These are phyloP conservation scores for Umimayanthus chanpuru DNA, from an alignment of 92 coral and sea anemone species.

Conservation along the genomic window DNA sequence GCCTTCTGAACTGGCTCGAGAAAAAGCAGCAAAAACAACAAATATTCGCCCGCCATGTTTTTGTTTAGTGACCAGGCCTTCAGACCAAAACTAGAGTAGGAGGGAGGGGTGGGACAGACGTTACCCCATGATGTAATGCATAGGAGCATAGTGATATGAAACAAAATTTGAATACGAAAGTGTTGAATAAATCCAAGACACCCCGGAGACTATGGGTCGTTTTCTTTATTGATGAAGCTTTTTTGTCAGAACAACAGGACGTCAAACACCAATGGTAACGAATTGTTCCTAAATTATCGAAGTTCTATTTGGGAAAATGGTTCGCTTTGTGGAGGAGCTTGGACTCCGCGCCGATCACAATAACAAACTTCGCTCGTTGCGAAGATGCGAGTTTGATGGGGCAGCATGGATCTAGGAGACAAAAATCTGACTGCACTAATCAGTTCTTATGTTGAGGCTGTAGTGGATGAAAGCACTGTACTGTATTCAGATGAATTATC, in stretches of 20 bases:
- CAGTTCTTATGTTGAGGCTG: neutral
- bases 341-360: neutral
- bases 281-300: slow-evolving; percentile 22
- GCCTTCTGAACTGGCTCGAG: slow-evolving; percentile 25
- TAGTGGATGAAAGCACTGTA: neutral
- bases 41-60: slow-evolving; percentile 25
- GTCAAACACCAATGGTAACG: neutral
- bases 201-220: neutral
- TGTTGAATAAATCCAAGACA: slow-evolving; percentile 21
- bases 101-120: neutral
- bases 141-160: neutral
- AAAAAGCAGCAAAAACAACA: slow-evolving; percentile 34
- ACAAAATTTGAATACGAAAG: slow-evolving; percentile 19
- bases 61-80: slow-evolving; percentile 25
- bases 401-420: slow-evolving; percentile 30
- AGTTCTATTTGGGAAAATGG: slow-evolving; percentile 34
- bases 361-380: slow-evolving; percentile 29
- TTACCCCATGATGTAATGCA: slow-evolving; percentile 15
- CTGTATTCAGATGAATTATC: neutral
- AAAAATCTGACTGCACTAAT: neutral
- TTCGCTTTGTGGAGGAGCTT: neutral
- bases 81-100: neutral
- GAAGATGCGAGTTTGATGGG: slow-evolving; percentile 27
- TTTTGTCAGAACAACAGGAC: slow-evolving; percentile 22
- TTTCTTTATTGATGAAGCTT: slow-evolving; percentile 15